phyloP scores from a whole-genome alignment of 2,797 vertebrate species.

The Sparus aurata region DNA sequence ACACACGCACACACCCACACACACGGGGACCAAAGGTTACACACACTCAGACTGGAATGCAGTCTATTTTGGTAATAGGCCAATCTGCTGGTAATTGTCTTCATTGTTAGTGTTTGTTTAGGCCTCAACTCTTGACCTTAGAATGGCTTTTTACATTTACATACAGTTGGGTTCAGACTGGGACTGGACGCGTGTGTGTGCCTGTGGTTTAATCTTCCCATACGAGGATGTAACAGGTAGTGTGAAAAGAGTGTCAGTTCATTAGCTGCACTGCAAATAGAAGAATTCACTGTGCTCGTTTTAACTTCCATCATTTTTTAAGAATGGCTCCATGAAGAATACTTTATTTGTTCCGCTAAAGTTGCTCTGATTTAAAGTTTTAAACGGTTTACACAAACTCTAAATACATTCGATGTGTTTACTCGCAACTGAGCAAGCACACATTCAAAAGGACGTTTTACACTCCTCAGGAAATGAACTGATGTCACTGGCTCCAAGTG shows the following conservation, averaged over 20 bases:
- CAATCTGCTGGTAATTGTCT: constrained; percentile 79
- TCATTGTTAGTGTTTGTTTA: constrained; percentile 73
- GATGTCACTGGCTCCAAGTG: constrained; percentile 29
- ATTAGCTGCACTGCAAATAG: constrained; percentile 11
- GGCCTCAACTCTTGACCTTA: constrained; percentile 68
- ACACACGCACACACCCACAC: constrained; percentile 30
- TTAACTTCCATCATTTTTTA: neutral
- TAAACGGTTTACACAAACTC: constrained; percentile 26
- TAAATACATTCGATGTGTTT: constrained; percentile 21
- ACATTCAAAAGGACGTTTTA: neutral
- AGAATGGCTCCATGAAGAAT: neutral
- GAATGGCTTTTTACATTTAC: constrained; percentile 50
- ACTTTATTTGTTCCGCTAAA: constrained; percentile 11
- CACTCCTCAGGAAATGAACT: neutral
- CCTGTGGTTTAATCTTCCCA: constrained; percentile 6
- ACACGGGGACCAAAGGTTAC: constrained; percentile 64
- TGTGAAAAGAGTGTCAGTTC: constrained; percentile 2
- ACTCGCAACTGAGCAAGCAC: neutral
- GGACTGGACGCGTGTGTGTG: neutral
- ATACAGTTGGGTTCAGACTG: constrained; percentile 34
- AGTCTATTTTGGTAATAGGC: constrained; percentile 72
- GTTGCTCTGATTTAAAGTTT: constrained; percentile 15
- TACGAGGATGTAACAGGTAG: constrained; percentile 21
- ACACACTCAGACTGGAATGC: constrained; percentile 73
- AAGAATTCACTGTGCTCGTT: neutral